phyloP scores from a whole-genome alignment of 2,888 invertebrate genomes.

The Athalia rosae region DNA sequence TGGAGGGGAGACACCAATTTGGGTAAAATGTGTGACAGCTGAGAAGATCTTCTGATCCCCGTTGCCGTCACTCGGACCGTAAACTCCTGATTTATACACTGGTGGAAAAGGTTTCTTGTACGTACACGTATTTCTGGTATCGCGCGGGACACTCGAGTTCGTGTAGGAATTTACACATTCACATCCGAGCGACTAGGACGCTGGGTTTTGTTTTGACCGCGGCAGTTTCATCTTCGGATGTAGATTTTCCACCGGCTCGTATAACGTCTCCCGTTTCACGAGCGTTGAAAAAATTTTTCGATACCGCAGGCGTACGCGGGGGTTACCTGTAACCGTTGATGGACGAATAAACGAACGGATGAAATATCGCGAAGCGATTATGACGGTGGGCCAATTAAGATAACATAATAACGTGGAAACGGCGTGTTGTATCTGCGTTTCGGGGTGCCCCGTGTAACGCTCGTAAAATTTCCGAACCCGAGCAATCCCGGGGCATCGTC shows the following conservation, averaged over 20 bases:
- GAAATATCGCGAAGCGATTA: not conserved
- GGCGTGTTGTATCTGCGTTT: conserved; percentile 18
- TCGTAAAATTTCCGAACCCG: conserved; percentile 66
- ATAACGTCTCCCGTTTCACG: not conserved
- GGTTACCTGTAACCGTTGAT: conserved; percentile 4
- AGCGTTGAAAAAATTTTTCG: not conserved
- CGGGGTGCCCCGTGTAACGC: conserved; percentile 18
- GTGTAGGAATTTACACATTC: conserved; percentile 4
- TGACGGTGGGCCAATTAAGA: not conserved
- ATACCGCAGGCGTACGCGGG: too few relatives aligned
- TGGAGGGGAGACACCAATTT: conserved; percentile 58
- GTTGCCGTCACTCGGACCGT: conserved; percentile 67
- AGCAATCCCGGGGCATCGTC: conserved; percentile 52
- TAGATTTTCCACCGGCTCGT: not conserved
- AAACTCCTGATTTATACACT: conserved; percentile 66
- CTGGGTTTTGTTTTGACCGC: not conserved
- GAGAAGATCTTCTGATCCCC: conserved; percentile 62
- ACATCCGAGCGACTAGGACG: not conserved
- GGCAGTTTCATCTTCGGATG: not conserved
- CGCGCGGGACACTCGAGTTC: not conserved
- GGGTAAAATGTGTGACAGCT: conserved; percentile 68
- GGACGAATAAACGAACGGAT: not conserved
- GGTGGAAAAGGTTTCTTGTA: conserved; percentile 50
- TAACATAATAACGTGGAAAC: conserved; percentile 24
- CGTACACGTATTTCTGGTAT: conserved; percentile 4